phyloP scores from a whole-genome alignment of 2,113 vertebrate species.

The Apteryx mantelli region DNA sequence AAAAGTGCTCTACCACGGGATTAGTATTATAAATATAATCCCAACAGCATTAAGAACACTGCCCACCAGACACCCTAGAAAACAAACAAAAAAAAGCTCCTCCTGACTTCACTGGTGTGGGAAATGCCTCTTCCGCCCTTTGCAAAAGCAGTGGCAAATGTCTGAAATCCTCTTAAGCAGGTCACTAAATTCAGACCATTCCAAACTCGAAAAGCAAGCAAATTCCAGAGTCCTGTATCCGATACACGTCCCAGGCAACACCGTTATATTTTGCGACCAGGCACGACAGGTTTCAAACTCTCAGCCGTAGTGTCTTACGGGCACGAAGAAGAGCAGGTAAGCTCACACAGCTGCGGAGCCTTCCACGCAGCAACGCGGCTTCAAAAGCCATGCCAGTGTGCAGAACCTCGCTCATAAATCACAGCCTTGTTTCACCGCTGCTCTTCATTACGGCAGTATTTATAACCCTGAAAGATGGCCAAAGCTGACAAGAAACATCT shows the following conservation, averaged over 20 bases:
- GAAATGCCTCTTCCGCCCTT: background rate
- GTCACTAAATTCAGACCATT: background rate
- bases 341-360: background rate
- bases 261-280: background rate
- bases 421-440: background rate
- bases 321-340: background rate
- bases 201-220: background rate
- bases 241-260: accelerated
- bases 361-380: background rate
- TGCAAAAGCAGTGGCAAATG: background rate
- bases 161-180: background rate
- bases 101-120: background rate
- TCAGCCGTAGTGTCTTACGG: background rate
- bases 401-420: background rate
- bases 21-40: background rate
- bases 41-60: background rate
- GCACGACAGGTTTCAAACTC: accelerated
- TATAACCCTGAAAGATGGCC: slow-evolving; percentile 45
- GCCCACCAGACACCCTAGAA: background rate
- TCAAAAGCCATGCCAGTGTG: background rate
- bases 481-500: slow-evolving; percentile 58
- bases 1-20: background rate
- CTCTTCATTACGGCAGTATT: slow-evolving; percentile 14
- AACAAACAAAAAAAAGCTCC: background rate
- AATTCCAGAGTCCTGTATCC: background rate